Evolutionary conservation across 1,140 invertebrate genomes (phyloP).

Genomic region (Ostrea denselamellosa): DNA sequence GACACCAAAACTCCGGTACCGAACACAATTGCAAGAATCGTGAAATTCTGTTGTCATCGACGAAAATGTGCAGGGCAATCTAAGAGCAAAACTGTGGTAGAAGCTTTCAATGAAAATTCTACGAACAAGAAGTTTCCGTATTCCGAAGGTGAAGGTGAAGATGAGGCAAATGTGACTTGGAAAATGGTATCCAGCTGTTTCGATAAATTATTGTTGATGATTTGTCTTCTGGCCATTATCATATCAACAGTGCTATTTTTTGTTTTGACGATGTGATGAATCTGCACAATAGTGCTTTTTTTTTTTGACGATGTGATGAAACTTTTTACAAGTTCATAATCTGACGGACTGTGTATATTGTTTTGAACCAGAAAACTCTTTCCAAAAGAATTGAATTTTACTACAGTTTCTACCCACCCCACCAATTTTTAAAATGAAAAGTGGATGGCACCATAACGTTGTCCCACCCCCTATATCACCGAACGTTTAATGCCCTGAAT

Average conservation of each 20-base stretch:
- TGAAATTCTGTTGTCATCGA: slow-evolving; percentile 5
- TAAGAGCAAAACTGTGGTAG: background rate
- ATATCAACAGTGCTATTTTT: background rate
- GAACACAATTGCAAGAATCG: background rate
- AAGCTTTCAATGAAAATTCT: background rate
- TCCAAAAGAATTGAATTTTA: too few species aligned
- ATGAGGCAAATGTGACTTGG: background rate
- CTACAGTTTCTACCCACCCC: too few species aligned
- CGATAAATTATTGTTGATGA: background rate
- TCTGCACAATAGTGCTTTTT: background rate
- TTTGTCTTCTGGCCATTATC: background rate
- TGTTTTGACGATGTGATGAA: background rate
- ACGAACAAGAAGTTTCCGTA: background rate
- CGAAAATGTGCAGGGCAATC: background rate
- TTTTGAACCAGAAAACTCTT: too few species aligned
- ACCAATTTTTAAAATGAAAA: too few species aligned
- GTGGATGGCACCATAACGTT: too few species aligned
- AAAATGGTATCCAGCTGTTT: slow-evolving; percentile 26
- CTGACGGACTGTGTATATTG: too few species aligned
- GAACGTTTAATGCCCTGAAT: too few species aligned
- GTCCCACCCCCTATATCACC: too few species aligned
- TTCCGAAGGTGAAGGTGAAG: background rate
- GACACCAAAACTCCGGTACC: slow-evolving; percentile 6
- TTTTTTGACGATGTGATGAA: too few species aligned
- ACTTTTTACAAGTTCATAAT: too few species aligned